These are phyloP conservation scores for Lutra lutra DNA, from an alignment of 2,797 vertebrate genomes.

Conservation along the genomic window DNA sequence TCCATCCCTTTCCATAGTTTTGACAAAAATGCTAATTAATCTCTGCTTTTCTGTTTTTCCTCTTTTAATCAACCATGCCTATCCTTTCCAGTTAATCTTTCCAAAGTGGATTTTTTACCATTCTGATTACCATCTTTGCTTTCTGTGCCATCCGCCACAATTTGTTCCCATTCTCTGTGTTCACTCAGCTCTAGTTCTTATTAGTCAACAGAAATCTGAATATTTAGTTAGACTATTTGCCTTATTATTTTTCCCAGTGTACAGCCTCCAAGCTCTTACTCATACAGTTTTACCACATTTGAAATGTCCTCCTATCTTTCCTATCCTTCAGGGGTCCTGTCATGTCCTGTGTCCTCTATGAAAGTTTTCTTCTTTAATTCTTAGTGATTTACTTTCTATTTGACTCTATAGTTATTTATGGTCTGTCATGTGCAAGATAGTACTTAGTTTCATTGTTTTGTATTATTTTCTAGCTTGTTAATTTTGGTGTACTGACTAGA, in stretches of 20 bases:
- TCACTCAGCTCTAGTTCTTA: neutral
- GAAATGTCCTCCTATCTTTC: neutral
- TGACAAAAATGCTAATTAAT: neutral
- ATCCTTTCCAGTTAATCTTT: neutral
- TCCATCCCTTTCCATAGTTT: neutral
- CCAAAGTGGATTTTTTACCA: neutral
- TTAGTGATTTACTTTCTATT: neutral
- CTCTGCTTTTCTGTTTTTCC: neutral
- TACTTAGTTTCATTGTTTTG: conserved; percentile 13
- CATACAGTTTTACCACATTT: neutral
- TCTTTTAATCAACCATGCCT: conserved; percentile 21
- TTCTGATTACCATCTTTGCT: neutral
- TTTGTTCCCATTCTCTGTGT: neutral
- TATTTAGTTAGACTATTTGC: neutral
- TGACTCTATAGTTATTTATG: neutral
- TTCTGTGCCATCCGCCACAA: neutral
- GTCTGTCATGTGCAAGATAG: neutral
- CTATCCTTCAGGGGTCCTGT: neutral
- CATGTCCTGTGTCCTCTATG: neutral
- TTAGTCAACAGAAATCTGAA: neutral
- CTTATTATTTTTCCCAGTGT: neutral
- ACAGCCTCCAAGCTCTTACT: neutral
- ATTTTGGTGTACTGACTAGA: conserved; percentile 47
- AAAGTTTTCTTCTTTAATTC: conserved; percentile 5
- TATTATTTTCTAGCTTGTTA: conserved; percentile 24